phyloP scores from a whole-genome alignment of 2,113 vertebrate genomes.

The Petromus typicus region DNA sequence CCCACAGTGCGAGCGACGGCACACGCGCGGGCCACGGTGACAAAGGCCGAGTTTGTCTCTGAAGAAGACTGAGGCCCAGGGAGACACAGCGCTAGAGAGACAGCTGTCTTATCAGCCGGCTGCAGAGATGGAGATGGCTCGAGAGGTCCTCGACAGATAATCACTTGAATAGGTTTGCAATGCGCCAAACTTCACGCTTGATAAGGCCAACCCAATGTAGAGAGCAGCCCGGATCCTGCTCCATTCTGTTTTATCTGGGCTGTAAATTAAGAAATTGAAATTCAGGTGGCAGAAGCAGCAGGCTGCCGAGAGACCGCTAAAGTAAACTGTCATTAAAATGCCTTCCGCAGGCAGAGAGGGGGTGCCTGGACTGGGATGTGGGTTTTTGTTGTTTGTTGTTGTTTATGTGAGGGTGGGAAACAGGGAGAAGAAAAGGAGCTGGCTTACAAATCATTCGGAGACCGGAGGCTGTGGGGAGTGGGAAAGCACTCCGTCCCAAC shows the following conservation, averaged over 20 bases:
- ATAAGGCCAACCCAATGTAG: slow-evolving; percentile 85
- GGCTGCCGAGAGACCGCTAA: slow-evolving; percentile 81
- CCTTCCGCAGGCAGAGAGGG: slow-evolving; percentile 75
- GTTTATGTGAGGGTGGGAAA: background rate
- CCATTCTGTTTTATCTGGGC: slow-evolving; percentile 85
- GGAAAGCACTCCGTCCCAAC: background rate
- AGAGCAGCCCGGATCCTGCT: slow-evolving; percentile 83
- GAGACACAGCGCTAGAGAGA: slow-evolving; percentile 86
- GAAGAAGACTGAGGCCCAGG: slow-evolving; percentile 83
- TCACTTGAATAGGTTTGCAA: slow-evolving; percentile 89
- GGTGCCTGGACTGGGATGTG: slow-evolving; percentile 69
- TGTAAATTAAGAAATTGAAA: slow-evolving; percentile 90
- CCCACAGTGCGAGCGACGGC: slow-evolving; percentile 84
- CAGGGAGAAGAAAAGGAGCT: background rate
- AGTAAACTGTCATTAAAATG: slow-evolving; percentile 84
- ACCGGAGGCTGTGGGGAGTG: background rate
- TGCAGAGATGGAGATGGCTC: slow-evolving; percentile 90
- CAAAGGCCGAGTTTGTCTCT: slow-evolving; percentile 87
- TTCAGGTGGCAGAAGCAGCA: slow-evolving; percentile 85
- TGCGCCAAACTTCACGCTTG: slow-evolving; percentile 88
- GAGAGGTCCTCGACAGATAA: slow-evolving; percentile 90
- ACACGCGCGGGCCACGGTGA: slow-evolving; percentile 82
- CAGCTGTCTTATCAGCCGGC: slow-evolving; percentile 90
- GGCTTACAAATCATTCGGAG: slow-evolving; percentile 63
- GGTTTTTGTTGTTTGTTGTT: background rate